These are phyloP conservation scores for Coenonympha arcania DNA, from an alignment of 2,888 invertebrate genomes.

Conservation along the genomic window DNA sequence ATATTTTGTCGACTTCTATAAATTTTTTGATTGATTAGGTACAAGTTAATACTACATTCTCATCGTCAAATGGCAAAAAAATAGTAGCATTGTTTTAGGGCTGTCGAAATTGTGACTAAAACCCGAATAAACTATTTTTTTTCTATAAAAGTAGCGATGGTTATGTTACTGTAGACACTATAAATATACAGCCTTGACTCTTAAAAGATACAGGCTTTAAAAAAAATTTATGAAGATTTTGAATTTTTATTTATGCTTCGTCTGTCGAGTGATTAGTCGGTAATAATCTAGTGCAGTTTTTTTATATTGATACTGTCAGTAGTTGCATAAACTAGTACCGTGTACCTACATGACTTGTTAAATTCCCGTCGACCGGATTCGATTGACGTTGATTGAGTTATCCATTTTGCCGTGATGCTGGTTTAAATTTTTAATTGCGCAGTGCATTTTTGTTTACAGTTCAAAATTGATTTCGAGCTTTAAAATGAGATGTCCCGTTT, in stretches of 20 bases:
- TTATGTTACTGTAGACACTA: too few relatives aligned
- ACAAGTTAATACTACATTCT: too few relatives aligned
- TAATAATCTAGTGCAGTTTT: neutral
- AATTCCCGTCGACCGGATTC: conserved; percentile 50
- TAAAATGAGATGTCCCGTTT: conserved; percentile 16
- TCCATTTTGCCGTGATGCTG: conserved; percentile 37
- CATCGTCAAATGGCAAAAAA: too few relatives aligned
- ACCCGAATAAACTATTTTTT: too few relatives aligned
- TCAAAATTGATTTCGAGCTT: conserved; percentile 25
- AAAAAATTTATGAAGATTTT: too few relatives aligned
- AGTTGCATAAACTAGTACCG: conserved; percentile 35
- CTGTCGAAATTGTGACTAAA: too few relatives aligned
- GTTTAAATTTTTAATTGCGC: conserved; percentile 32
- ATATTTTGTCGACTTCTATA: too few relatives aligned
- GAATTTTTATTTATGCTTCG: neutral
- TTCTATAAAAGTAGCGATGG: too few relatives aligned
- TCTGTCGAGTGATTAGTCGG: neutral
- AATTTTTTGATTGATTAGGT: too few relatives aligned
- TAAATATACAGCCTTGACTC: too few relatives aligned
- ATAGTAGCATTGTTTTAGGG: too few relatives aligned
- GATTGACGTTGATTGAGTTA: conserved; percentile 70
- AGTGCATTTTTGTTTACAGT: conserved; percentile 24
- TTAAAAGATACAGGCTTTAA: too few relatives aligned
- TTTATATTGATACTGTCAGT: conserved; percentile 7
- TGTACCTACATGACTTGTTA: conserved; percentile 52